Percentiles rank a stretch among this genome's conserved stretches.
phyloP scores from a whole-genome alignment of 2,888 invertebrate species.

The Ornithoptera alexandrae region DNA sequence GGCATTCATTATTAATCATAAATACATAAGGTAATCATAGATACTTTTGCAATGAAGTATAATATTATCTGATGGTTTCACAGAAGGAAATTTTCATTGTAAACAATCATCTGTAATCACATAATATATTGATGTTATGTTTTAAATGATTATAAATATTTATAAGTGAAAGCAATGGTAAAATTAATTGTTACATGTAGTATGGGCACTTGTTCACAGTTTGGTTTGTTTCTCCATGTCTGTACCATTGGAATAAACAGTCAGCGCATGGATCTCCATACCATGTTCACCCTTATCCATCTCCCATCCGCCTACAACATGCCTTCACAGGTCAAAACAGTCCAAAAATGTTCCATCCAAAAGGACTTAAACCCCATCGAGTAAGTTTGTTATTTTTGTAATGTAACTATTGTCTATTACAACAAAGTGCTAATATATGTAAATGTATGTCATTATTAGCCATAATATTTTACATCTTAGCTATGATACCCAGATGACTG shows the following conservation, averaged over 20 bases:
- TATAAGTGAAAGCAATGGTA: background rate
- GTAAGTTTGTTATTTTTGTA: conserved; percentile 50
- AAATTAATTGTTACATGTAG: conserved; percentile 24
- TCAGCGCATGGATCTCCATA: conserved; percentile 84
- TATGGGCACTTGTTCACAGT: conserved; percentile 65
- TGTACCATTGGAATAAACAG: conserved; percentile 70
- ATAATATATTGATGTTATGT: background rate
- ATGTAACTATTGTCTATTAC: no score
- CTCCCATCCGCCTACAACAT: conserved; percentile 81
- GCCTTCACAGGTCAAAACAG: conserved; percentile 79
- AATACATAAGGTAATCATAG: no score
- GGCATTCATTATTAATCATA: no score
- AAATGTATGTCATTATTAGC: no score
- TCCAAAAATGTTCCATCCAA: conserved; percentile 82
- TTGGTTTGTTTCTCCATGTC: conserved; percentile 71
- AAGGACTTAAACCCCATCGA: conserved; percentile 80
- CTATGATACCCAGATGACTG: no score
- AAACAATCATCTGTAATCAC: background rate
- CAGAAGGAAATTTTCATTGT: no score
- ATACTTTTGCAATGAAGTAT: no score
- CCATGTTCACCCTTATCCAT: conserved; percentile 86
- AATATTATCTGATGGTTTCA: no score
- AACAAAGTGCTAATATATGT: no score
- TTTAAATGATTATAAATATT: background rate
- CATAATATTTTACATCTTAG: no score